Conservation (phyloP, 2,888 invertebrate species). For the Lycophotia porphyrea region DNA sequence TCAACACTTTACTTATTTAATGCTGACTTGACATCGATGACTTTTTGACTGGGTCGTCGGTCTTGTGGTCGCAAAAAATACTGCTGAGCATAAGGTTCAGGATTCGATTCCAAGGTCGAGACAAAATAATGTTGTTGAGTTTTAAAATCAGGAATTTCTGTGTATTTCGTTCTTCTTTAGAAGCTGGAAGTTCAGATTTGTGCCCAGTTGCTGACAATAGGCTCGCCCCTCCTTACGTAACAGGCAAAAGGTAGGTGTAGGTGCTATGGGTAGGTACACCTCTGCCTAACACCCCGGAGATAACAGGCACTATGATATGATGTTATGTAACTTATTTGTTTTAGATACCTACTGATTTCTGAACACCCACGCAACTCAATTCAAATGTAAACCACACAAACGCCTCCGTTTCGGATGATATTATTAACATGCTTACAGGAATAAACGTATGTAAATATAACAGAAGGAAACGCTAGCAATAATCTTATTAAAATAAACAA, state of each 20-base stretch:
- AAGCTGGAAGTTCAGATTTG: neutral
- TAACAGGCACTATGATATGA: neutral
- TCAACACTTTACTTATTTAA: neutral
- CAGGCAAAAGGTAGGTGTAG: neutral
- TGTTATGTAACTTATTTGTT: neutral
- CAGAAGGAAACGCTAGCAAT: constrained; percentile 22
- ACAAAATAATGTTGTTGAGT: neutral
- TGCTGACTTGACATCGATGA: neutral
- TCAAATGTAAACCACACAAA: constrained; percentile 30
- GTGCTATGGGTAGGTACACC: neutral
- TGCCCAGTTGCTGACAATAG: neutral
- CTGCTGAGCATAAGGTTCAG: too few relatives aligned
- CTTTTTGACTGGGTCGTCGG: neutral
- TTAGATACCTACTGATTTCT: too few relatives aligned
- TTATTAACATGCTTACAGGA: constrained; percentile 26
- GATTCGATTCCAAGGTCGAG: neutral
- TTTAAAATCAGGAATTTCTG: neutral
- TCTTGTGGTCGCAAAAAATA: neutral
- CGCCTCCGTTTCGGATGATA: constrained; percentile 1
- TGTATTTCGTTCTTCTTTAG: neutral
- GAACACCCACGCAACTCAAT: constrained; percentile 6
- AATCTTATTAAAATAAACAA: constrained; percentile 49
- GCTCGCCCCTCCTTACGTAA: neutral
- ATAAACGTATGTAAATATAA: constrained; percentile 42
- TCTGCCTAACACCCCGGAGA: neutral